These are phyloP conservation scores for Luscinia megarhynchos DNA, from an alignment of 2,797 vertebrate species.

Conservation along the genomic window DNA sequence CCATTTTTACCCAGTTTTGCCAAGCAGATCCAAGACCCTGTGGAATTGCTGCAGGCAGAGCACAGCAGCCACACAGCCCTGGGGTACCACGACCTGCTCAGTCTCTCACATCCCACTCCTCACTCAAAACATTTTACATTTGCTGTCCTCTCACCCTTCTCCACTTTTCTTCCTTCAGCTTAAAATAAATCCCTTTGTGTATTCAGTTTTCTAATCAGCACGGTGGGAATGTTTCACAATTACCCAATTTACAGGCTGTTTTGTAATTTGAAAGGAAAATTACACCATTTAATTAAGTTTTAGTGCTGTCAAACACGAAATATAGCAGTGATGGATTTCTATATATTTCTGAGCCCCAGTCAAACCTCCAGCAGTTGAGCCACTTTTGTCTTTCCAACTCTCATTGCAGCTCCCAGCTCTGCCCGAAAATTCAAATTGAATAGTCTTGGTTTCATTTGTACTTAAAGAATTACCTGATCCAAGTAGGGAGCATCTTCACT, in stretches of 20 bases:
- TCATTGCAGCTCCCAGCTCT: background rate
- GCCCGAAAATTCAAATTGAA: background rate
- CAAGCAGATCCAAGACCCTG: background rate
- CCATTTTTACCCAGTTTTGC: background rate
- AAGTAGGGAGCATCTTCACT: background rate
- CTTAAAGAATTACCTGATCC: background rate
- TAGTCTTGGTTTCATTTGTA: background rate
- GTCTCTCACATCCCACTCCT: background rate
- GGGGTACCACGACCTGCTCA: fast-evolving
- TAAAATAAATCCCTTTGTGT: background rate
- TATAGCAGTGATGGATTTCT: conserved; percentile 14
- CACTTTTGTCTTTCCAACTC: background rate
- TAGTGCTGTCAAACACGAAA: conserved; percentile 25
- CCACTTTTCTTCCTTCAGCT: background rate
- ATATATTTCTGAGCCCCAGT: conserved; percentile 2
- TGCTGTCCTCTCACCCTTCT: background rate
- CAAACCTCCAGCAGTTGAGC: background rate
- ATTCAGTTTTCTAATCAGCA: background rate
- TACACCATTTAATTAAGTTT: conserved; percentile 20
- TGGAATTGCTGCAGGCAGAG: fast-evolving
- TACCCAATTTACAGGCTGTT: background rate
- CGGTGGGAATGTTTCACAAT: background rate
- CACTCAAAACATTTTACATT: background rate
- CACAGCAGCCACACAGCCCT: no score
- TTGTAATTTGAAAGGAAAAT: conserved; percentile 33